phyloP scores from a whole-genome alignment of 2,888 invertebrate genomes.

The Calameuta pallipes region DNA sequence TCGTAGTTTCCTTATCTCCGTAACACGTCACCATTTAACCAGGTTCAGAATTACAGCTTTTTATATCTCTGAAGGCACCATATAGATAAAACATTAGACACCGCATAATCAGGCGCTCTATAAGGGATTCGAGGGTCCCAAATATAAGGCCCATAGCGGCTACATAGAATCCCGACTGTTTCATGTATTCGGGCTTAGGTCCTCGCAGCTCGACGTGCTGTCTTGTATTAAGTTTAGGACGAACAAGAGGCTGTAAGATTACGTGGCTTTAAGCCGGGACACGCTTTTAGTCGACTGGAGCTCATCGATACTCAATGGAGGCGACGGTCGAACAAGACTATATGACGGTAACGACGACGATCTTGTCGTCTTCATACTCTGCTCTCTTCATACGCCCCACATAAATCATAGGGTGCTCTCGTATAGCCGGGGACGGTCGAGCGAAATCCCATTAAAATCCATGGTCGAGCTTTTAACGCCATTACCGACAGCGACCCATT shows the following conservation, averaged over 20 bases:
- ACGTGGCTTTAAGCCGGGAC: not conserved
- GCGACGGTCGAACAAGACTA: not conserved
- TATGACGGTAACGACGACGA: not conserved
- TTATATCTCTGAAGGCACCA: not conserved
- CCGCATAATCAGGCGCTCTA: not conserved
- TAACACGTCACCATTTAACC: not conserved
- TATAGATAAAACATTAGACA: not conserved
- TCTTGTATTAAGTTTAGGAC: not conserved
- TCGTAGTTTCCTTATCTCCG: not conserved
- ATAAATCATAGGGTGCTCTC: conserved; percentile 17
- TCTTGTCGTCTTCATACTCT: not conserved
- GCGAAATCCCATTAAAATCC: conserved; percentile 21
- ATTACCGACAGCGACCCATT: conserved; percentile 22
- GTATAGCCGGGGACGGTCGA: conserved; percentile 13
- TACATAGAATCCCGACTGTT: not conserved
- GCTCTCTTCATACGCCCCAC: not conserved
- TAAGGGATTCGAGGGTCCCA: not conserved
- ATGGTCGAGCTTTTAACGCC: conserved; percentile 24
- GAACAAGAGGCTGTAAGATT: not conserved
- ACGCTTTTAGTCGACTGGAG: not conserved
- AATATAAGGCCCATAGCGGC: not conserved
- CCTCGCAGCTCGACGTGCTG: too few species aligned
- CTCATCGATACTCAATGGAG: not conserved
- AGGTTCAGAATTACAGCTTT: not conserved
- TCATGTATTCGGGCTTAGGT: too few species aligned